These are phyloP conservation scores for Lasioglossum vierecki DNA, from an alignment of 2,888 invertebrate species.

Conservation along the genomic window DNA sequence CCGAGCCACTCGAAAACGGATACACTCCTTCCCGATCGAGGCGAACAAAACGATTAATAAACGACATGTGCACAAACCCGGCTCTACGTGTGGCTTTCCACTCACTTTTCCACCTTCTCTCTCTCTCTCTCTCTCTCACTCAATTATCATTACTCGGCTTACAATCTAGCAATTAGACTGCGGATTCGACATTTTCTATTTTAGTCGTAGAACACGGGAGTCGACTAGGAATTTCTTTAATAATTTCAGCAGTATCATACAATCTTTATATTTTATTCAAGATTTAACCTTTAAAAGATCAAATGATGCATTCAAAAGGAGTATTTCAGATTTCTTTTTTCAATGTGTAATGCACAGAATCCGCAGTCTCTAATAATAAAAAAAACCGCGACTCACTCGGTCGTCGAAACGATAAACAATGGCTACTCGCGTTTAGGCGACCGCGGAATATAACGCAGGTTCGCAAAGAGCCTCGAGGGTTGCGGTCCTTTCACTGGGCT, in stretches of 20 bases:
- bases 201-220: not conserved
- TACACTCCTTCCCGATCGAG: not conserved
- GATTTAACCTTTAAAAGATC: not conserved
- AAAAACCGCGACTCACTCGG: conserved; percentile 35
- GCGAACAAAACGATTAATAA: conserved; percentile 13
- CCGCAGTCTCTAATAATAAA: conserved; percentile 17
- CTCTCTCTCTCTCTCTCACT: not conserved
- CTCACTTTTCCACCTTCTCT: not conserved
- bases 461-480: conserved; percentile 44
- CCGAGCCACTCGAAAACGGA: conserved; percentile 38
- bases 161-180: conserved; percentile 15
- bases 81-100: conserved; percentile 45
- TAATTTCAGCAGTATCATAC: not conserved
- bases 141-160: conserved; percentile 4
- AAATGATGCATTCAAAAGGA: not conserved
- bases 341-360: not conserved
- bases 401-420: conserved; percentile 41
- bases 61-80: conserved; percentile 66
- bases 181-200: not conserved
- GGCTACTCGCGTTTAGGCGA: conserved; percentile 39
- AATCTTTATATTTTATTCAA: not conserved
- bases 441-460: conserved; percentile 35
- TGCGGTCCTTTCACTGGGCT: conserved; percentile 39
- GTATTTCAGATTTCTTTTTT: not conserved
- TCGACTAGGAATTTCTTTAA: not conserved